Evolutionary conservation across 2,797 vertebrate genomes (phyloP), one percentile per base, ranked within the genome.

Genomic region (Hydrophis major): DNA sequence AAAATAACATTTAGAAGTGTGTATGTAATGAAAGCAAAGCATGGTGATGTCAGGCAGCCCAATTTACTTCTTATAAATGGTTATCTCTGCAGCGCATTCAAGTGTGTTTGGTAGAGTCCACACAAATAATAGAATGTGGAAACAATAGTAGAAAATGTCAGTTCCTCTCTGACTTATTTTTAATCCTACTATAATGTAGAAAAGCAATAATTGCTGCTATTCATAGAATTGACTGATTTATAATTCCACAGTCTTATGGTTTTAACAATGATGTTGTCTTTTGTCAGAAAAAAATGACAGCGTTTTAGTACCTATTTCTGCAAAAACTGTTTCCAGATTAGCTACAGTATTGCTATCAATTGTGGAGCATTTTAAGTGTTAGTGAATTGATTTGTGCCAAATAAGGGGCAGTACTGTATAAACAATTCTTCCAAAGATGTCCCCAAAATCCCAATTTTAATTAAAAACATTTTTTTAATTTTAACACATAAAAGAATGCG

Each of bases 201-300:
- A 95, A 94, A 95, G 93, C 93, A 93, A 93, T 96, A 96, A 96
- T 96, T 95, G 94, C 93, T 95, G 90, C 92, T 94, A 95, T 96
- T 96, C 28, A 89, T 88, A 89, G 93, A 96, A 94, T 94, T 94
- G 95, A 94, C 89, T 87, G 94, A 94, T 96, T 96, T 96, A 94
- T 96, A 96, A 96, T 96, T 96, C 95, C 94, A 78, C 93, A 94
- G 92, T 89, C 86, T 93, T 95, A 91, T 89, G 93, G 93, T 92
- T 95, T 91, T 93, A 94, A 92, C 90, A 96, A 50, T 93, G 93
- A 96, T 95, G 94, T 66, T 92, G 89, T 96, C 69, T 90, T 93
- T 90, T 96, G 25, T 94, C 93, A 94, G 94, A 93, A 83, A 92
- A 42, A 94, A 1, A 96, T 27, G 95, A 94, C 92, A 93, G 95